phyloP scores from a whole-genome alignment of 2,797 vertebrate genomes.

The Karalla daura region DNA sequence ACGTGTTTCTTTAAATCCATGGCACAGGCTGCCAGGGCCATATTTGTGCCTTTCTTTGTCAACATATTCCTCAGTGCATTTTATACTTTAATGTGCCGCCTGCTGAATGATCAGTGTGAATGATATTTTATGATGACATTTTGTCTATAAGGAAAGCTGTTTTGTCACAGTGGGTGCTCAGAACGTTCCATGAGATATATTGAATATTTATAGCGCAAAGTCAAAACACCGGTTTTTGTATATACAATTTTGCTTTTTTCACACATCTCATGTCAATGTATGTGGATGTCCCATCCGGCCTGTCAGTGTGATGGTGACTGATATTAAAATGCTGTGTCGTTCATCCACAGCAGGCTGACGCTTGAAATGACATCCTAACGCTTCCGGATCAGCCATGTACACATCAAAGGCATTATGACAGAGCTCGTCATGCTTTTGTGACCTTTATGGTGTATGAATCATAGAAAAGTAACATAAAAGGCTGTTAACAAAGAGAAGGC shows the following conservation, averaged over 20 bases:
- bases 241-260: background rate
- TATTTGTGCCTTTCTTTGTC: background rate
- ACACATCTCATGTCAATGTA: background rate
- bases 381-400: slow-evolving; percentile 15
- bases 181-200: background rate
- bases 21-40: background rate
- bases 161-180: background rate
- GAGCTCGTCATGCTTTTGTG: slow-evolving; percentile 13
- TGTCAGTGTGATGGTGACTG: background rate
- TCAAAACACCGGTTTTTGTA: background rate
- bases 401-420: slow-evolving; percentile 12
- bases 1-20: background rate
- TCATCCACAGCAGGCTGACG: background rate
- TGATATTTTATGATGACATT: background rate
- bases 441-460: slow-evolving; percentile 15
- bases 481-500: slow-evolving; percentile 1
- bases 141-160: background rate
- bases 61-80: background rate
- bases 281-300: background rate
- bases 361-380: slow-evolving; percentile 6
- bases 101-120: background rate
- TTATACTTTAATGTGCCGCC: background rate
- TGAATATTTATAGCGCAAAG: background rate
- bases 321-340: background rate
- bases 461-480: slow-evolving; percentile 14